Evolutionary conservation across 2,113 vertebrate genomes (phyloP).

Genomic region (Scartelaos histophorus): DNA sequence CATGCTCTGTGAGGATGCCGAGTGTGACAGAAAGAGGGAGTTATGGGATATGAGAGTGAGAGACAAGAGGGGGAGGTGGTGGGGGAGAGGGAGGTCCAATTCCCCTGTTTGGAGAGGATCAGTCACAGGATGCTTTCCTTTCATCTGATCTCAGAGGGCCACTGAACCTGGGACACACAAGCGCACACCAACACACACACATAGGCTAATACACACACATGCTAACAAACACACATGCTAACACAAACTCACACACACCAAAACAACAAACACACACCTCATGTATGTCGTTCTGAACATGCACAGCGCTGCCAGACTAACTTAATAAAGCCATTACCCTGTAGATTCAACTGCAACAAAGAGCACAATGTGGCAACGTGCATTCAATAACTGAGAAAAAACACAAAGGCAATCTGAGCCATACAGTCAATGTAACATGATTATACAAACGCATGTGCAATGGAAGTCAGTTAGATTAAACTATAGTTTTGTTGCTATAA

Average conservation of each 20-base stretch:
- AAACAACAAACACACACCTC: slow-evolving; percentile 34
- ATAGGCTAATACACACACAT: background rate
- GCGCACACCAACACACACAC: too few species aligned
- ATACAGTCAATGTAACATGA: slow-evolving; percentile 5
- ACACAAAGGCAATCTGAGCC: slow-evolving; percentile 40
- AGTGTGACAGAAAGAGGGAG: slow-evolving; percentile 51
- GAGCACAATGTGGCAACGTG: slow-evolving; percentile 63
- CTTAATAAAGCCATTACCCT: slow-evolving; percentile 69
- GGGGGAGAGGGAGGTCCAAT: slow-evolving; percentile 65
- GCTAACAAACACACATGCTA: background rate
- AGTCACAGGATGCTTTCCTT: slow-evolving; percentile 78
- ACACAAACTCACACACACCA: slow-evolving; percentile 26
- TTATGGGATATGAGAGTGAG: slow-evolving; percentile 47
- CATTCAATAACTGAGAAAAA: slow-evolving; percentile 59
- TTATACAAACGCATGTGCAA: slow-evolving; percentile 33
- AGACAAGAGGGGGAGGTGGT: slow-evolving; percentile 55
- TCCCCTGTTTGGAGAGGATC: slow-evolving; percentile 79
- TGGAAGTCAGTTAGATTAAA: background rate
- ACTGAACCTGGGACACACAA: slow-evolving; percentile 73
- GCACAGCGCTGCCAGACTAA: slow-evolving; percentile 55
- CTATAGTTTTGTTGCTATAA: background rate
- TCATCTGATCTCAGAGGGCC: slow-evolving; percentile 79
- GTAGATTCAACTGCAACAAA: slow-evolving; percentile 72
- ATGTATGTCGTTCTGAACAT: slow-evolving; percentile 32
- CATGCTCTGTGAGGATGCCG: slow-evolving; percentile 63